Base-by-base conservation (phyloP, 2,888 invertebrate genomes). In the Danaus chrysippus region DNA sequence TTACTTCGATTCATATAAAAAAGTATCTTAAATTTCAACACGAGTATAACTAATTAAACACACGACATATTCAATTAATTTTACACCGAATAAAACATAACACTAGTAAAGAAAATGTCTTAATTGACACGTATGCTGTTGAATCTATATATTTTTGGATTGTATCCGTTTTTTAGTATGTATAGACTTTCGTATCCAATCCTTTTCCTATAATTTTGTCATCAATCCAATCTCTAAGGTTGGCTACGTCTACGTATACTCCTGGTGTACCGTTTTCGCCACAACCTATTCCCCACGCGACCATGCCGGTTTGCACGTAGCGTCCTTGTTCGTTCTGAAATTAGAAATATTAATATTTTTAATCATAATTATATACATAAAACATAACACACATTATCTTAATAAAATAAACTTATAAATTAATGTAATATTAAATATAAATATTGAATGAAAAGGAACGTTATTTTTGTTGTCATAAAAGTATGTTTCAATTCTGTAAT, bases 271-370 rank as follows among this genome's bases (percentile, higher is more conserved):
- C 54, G 54, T 54, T 15, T n/a, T 54, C 54, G 1, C 54, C 54
- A 15, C 54, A 58, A n/a, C 58, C 43, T 67, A 95, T 93, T 15
- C 95, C 95, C 95, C 95, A 95, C 10, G 95, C 92, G 0, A 95
- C 94, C 46, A 95, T 93, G 5, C 94, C 94, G 42, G 67, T 67
- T 59, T 74, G 73, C 67, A 70, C 68, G 64, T 70, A 75, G 10
- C 74, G 72, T 13, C 65, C 65, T 9, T 61, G 62, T 53, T 72
- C 67, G 42, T 59, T 67, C 73, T 73, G 68, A 12, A 64, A 64
- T 44, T 10, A 62, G 23, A 34, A 34, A 6, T 61, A 34, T 19
- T 41, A 57, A 11, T 11, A 5, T 49, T 12, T 23, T 56, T 42
- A 42, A 56, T n/a, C n/a, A n/a, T n/a, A n/a, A n/a, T n/a, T n/a